phyloP scores from a whole-genome alignment of 2,797 vertebrate species.

The Pagetopsis macropterus region DNA sequence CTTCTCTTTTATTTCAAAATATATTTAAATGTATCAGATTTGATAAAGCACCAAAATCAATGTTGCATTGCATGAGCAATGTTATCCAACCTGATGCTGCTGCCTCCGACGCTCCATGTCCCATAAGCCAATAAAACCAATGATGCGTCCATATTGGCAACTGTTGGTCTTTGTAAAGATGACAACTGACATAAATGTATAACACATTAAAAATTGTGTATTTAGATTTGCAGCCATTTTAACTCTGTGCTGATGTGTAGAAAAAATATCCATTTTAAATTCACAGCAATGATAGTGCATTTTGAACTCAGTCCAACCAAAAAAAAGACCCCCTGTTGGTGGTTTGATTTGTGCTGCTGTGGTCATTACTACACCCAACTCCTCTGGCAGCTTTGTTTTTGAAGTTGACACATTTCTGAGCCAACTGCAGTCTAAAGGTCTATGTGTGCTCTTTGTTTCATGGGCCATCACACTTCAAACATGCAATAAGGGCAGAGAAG shows the following conservation, averaged over 20 bases:
- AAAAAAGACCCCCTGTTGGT: constrained; percentile 61
- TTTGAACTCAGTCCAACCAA: constrained; percentile 65
- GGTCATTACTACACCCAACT: constrained; percentile 75
- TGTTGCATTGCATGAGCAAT: constrained; percentile 41
- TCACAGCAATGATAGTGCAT: constrained; percentile 64
- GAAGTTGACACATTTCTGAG: constrained; percentile 61
- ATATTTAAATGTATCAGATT: constrained; percentile 3
- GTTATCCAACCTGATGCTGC: constrained; percentile 31
- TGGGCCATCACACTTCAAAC: constrained; percentile 80
- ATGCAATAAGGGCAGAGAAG: constrained; percentile 77
- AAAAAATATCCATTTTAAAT: constrained; percentile 74
- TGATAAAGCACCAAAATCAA: not conserved
- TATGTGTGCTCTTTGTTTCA: constrained; percentile 85
- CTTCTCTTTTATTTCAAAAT: not conserved
- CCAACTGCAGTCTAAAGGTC: constrained; percentile 65
- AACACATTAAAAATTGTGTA: constrained; percentile 15
- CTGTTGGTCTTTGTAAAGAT: constrained; percentile 42
- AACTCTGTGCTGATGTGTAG: constrained; percentile 62
- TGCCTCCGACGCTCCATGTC: constrained; percentile 47
- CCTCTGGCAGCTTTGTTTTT: constrained; percentile 74
- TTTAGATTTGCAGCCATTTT: constrained; percentile 73
- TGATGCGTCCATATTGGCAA: constrained; percentile 37
- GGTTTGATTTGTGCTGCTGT: constrained; percentile 64
- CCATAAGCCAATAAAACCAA: constrained; percentile 32
- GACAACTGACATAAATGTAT: constrained; percentile 66